Conservation (phyloP, 1,140 invertebrate species). For the Carposina sasakii region DNA sequence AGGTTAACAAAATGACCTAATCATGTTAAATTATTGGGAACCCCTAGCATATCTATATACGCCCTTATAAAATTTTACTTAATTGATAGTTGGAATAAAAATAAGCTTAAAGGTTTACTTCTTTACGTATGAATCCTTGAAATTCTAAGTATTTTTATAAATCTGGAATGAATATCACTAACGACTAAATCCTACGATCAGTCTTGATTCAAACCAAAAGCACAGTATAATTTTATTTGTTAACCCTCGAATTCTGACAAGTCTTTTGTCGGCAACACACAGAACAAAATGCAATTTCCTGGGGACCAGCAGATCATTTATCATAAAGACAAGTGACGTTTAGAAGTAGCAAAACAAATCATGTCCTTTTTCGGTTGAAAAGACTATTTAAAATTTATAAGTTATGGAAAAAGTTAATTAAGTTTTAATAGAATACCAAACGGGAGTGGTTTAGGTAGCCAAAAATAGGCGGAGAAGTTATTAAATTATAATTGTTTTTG, state of each 20-base stretch:
- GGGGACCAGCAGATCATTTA: conserved; percentile 58
- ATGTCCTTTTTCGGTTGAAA: conserved; percentile 49
- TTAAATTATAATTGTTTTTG: conserved; percentile 68
- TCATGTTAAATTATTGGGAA: no score
- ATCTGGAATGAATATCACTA: no score
- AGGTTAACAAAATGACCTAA: no score
- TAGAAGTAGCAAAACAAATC: conserved; percentile 70
- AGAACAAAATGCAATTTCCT: conserved; percentile 51
- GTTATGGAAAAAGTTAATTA: conserved; percentile 68
- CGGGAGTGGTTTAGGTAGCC: conserved; percentile 67
- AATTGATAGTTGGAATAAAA: no score
- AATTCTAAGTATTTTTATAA: no score
- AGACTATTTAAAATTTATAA: conserved; percentile 63
- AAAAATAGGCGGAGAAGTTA: conserved; percentile 69
- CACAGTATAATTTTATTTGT: no score
- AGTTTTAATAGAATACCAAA: conserved; percentile 71
- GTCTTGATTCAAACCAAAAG: no score
- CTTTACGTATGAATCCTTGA: no score
- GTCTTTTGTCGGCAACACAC: conserved; percentile 48
- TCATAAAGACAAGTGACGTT: conserved; percentile 63
- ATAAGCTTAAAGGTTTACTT: no score
- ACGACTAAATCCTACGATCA: no score
- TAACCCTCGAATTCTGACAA: conserved; percentile 54
- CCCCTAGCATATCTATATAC: no score
- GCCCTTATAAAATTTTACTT: no score